Conservation (phyloP, 2,888 invertebrate species). For the Acanthosepion pharaonis region DNA sequence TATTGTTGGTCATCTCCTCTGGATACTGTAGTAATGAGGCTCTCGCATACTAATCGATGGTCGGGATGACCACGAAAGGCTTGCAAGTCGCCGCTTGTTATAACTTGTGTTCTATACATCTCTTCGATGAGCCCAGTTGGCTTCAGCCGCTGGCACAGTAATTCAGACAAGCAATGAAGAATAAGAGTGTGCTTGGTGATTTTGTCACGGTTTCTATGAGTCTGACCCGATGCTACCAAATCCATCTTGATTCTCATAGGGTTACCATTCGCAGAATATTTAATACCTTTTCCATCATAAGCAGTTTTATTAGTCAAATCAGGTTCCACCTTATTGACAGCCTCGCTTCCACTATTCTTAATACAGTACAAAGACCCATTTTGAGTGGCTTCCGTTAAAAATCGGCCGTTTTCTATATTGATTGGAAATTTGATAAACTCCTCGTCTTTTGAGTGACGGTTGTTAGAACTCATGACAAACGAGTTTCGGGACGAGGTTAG, state of each 20-base stretch:
- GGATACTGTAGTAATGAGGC: slow-evolving; percentile 60
- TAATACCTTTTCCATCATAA: neutral
- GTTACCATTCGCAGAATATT: slow-evolving; percentile 36
- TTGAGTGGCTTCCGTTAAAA: neutral
- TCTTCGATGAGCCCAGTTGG: slow-evolving; percentile 63
- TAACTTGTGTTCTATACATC: slow-evolving; percentile 57
- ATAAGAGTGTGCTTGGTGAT: slow-evolving; percentile 63
- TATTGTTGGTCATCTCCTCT: slow-evolving; percentile 62
- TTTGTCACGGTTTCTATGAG: slow-evolving; percentile 55
- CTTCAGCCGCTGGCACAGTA: slow-evolving; percentile 66
- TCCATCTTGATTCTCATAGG: slow-evolving; percentile 48
- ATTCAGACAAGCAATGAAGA: slow-evolving; percentile 64
- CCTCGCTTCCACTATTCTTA: neutral
- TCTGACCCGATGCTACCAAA: neutral
- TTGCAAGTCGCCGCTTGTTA: slow-evolving; percentile 60
- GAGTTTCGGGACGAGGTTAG: slow-evolving; percentile 55
- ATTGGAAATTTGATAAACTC: slow-evolving; percentile 41
- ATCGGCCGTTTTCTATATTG: slow-evolving; percentile 39
- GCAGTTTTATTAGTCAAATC: neutral
- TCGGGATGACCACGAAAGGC: slow-evolving; percentile 64
- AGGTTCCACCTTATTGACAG: neutral
- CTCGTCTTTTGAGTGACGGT: slow-evolving; percentile 18
- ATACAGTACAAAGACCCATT: neutral
- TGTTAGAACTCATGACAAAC: slow-evolving; percentile 24
- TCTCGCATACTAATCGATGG: slow-evolving; percentile 64